Conservation (phyloP, 2,113 vertebrate genomes). For the Percina caprodes region DNA sequence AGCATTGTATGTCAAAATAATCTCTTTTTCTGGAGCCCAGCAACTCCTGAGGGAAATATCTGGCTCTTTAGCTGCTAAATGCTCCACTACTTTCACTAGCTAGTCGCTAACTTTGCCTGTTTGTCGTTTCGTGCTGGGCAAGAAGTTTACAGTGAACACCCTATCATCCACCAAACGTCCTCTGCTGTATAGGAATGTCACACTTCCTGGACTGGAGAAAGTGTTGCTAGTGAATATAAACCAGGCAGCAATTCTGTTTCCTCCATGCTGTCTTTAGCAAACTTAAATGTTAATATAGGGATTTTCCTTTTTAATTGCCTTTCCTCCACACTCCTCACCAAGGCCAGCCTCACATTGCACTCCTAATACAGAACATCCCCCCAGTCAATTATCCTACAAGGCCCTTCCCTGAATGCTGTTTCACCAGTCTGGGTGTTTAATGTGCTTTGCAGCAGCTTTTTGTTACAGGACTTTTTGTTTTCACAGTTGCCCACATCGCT, state of each 20-base stretch:
- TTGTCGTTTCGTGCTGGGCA: background rate
- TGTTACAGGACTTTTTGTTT: slow-evolving; percentile 31
- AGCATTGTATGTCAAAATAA: too few relatives aligned
- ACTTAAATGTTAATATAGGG: background rate
- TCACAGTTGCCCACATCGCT: slow-evolving; percentile 59
- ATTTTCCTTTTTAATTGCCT: slow-evolving; percentile 10
- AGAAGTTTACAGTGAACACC: background rate
- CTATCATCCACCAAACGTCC: background rate
- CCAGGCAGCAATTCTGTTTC: background rate
- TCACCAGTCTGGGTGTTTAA: slow-evolving; percentile 30
- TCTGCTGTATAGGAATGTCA: background rate
- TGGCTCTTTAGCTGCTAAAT: too few relatives aligned
- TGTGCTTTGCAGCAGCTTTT: slow-evolving; percentile 19
- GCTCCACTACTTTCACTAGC: too few relatives aligned
- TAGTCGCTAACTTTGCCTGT: too few relatives aligned
- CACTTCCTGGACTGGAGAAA: background rate
- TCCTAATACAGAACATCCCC: background rate
- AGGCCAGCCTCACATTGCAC: slow-evolving; percentile 14
- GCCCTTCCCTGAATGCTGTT: slow-evolving; percentile 21
- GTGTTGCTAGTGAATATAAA: background rate
- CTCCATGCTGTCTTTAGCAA: background rate
- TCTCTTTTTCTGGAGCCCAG: background rate
- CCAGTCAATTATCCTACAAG: slow-evolving; percentile 16
- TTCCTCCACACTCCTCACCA: background rate
- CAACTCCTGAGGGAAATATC: background rate